Percentiles rank a stretch among this genome's conserved stretches.
Conservation (phyloP, 2,888 invertebrate species). For the Danaus chrysippus region DNA sequence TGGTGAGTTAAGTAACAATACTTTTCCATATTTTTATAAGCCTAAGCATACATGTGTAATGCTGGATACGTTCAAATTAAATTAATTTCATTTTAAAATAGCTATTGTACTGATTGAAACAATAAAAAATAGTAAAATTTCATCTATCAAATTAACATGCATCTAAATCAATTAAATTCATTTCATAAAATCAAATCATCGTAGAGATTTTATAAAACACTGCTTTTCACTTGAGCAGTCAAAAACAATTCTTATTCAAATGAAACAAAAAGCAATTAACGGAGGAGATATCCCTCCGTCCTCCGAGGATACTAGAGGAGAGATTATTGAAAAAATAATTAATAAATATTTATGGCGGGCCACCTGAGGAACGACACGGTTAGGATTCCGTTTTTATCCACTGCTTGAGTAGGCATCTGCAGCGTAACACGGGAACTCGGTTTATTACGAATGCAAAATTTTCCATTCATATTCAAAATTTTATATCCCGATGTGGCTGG, state of each 20-base stretch:
- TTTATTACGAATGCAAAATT: constrained; percentile 92
- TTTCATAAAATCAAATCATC: constrained; percentile 52
- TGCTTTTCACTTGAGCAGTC: constrained; percentile 69
- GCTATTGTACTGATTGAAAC: too few species aligned
- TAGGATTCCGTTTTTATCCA: constrained; percentile 69
- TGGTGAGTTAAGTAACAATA: too few species aligned
- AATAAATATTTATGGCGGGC: constrained; percentile 78
- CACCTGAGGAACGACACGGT: constrained; percentile 72
- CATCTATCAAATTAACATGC: constrained; percentile 10
- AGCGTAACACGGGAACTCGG: constrained; percentile 77
- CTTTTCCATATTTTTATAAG: too few species aligned
- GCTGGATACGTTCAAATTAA: too few species aligned
- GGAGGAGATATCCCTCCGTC: constrained; percentile 73
- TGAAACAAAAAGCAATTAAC: constrained; percentile 80
- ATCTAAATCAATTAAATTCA: constrained; percentile 16
- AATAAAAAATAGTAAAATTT: too few species aligned
- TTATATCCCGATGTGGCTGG: constrained; percentile 86
- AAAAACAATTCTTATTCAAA: constrained; percentile 79
- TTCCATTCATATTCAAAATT: constrained; percentile 94
- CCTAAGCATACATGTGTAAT: too few species aligned
- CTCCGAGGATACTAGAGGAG: constrained; percentile 68
- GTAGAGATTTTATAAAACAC: constrained; percentile 67
- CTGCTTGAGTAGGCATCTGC: constrained; percentile 70
- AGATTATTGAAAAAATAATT: constrained; percentile 80
- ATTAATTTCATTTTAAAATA: too few species aligned